Conservation (phyloP, 2,888 invertebrate genomes). For the Apotomis betuletana region DNA sequence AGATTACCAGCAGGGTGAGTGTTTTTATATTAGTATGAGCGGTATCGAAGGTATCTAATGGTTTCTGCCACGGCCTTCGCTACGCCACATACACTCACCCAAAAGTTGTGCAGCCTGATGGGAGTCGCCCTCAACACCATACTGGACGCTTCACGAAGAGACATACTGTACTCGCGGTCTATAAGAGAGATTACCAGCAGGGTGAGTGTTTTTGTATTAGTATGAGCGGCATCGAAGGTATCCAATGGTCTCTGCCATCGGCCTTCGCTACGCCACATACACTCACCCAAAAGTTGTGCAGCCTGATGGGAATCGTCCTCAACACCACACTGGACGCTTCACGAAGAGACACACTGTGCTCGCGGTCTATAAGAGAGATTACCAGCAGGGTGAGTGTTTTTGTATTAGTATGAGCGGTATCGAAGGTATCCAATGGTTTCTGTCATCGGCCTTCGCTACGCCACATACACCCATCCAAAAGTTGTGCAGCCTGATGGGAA, state of each 20-base stretch:
- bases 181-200: slow-evolving; percentile 89
- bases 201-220: slow-evolving; percentile 58
- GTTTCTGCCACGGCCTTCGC: slow-evolving; percentile 96
- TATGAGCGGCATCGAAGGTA: slow-evolving; percentile 96
- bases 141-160: slow-evolving; percentile 91
- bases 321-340: slow-evolving; percentile 89
- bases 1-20: too few species aligned
- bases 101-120: slow-evolving; percentile 86
- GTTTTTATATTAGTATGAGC: slow-evolving; percentile 86
- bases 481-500: slow-evolving; percentile 84
- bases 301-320: slow-evolving; percentile 84
- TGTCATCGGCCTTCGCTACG: slow-evolving; percentile 96
- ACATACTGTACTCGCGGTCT: slow-evolving; percentile 88
- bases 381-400: slow-evolving; percentile 82
- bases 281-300: slow-evolving; percentile 87
- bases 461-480: slow-evolving; percentile 89
- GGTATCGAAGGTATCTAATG: slow-evolving; percentile 94
- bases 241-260: slow-evolving; percentile 95
- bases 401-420: too few species aligned
- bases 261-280: slow-evolving; percentile 95
- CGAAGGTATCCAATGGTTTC: slow-evolving; percentile 88
- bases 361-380: slow-evolving; percentile 93
- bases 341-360: slow-evolving; percentile 86
- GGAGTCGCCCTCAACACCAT: slow-evolving; percentile 82
- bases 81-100: slow-evolving; percentile 90